These are phyloP conservation scores for Sarcophaga subvicina DNA, from an alignment of 2,888 invertebrate genomes.

Conservation along the genomic window DNA sequence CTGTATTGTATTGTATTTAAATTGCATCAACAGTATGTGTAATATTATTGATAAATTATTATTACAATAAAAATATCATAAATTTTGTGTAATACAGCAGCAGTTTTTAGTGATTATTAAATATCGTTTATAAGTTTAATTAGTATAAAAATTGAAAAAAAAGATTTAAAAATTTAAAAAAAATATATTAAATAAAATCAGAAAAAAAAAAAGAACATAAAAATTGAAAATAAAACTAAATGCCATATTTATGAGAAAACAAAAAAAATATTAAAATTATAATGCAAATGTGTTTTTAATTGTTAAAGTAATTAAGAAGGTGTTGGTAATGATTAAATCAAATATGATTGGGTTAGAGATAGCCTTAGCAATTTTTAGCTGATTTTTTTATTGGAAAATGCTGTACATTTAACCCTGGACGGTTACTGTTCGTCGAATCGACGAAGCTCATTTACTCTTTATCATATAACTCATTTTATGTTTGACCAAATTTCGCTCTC, in stretches of 20 bases:
- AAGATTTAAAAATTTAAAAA: slow-evolving; percentile 21
- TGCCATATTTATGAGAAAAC: slow-evolving; percentile 76
- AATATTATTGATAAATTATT: too few species aligned
- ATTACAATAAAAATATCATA: neutral
- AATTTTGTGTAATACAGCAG: slow-evolving; percentile 53
- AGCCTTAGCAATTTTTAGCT: too few species aligned
- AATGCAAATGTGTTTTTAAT: slow-evolving; percentile 35
- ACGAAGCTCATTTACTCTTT: too few species aligned
- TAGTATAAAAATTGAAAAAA: slow-evolving; percentile 47
- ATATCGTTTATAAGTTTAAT: slow-evolving; percentile 63
- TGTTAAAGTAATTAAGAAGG: neutral
- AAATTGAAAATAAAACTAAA: slow-evolving; percentile 69
- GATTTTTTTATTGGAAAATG: too few species aligned
- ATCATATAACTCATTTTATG: too few species aligned
- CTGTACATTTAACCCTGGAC: too few species aligned
- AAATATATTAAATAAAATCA: slow-evolving; percentile 26
- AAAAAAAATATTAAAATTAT: slow-evolving; percentile 43
- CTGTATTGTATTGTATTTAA: slow-evolving; percentile 36
- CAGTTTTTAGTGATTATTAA: slow-evolving; percentile 65
- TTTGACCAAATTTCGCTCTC: too few species aligned
- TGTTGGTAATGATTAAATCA: neutral
- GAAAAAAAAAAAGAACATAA: neutral
- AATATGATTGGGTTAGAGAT: too few species aligned
- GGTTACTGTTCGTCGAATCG: too few species aligned
- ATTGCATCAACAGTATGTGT: neutral